Conservation (phyloP, 2,888 invertebrate genomes). For the Didymodactylos carnosus region DNA sequence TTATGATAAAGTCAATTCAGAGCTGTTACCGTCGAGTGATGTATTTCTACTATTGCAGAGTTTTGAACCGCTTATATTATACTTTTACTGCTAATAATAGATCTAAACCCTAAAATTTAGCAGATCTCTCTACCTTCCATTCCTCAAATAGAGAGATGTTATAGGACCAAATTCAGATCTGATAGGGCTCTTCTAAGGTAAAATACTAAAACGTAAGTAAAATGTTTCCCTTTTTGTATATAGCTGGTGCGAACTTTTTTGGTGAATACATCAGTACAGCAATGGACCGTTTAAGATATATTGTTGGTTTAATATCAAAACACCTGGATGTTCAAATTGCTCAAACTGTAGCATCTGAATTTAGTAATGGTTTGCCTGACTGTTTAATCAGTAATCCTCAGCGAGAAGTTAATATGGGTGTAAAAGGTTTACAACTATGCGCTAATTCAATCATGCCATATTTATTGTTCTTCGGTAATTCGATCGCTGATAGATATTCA, state of each 20-base stretch:
- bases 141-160: too few species aligned
- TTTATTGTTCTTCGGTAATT: neutral
- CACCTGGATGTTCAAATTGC: conserved; percentile 14
- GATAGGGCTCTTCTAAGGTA: too few species aligned
- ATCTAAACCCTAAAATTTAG: too few species aligned
- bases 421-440: neutral
- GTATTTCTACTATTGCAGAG: too few species aligned
- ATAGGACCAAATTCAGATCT: too few species aligned
- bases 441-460: neutral
- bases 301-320: conserved; percentile 20
- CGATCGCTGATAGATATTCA: neutral
- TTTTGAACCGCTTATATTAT: too few species aligned
- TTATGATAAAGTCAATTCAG: too few species aligned
- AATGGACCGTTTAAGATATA: conserved; percentile 21
- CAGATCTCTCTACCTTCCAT: too few species aligned
- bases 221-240: too few species aligned
- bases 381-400: neutral
- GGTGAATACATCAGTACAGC: conserved; percentile 17
- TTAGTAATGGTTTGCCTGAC: neutral
- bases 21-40: too few species aligned
- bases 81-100: too few species aligned
- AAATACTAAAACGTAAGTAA: too few species aligned
- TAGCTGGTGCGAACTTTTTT: conserved; percentile 19
- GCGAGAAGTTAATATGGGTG: neutral
- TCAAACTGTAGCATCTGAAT: neutral